Conservation (phyloP, 2,888 invertebrate genomes). For the Cheilosia urbana region DNA sequence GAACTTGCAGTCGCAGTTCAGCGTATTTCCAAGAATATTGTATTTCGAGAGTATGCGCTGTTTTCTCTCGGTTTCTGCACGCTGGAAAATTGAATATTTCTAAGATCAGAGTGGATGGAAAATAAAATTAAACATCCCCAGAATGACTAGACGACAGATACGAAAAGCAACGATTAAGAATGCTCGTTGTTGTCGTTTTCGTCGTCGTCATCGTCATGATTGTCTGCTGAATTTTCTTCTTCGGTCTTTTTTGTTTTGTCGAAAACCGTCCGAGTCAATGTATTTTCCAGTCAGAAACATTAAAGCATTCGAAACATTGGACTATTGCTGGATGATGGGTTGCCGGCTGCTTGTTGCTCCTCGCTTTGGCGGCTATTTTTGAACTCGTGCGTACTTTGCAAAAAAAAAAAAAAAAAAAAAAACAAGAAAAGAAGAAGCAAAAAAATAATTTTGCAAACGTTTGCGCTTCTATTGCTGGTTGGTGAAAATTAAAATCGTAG, state of each 20-base stretch:
- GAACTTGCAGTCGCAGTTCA: slow-evolving; percentile 17
- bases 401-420: slow-evolving; percentile 10
- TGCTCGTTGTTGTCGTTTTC: slow-evolving; percentile 44
- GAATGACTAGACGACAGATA: slow-evolving; percentile 74
- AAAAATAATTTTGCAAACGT: slow-evolving; percentile 34
- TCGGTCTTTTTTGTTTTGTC: slow-evolving; percentile 12
- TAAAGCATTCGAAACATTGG: slow-evolving; percentile 66
- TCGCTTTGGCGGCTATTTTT: slow-evolving; percentile 61
- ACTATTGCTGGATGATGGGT: slow-evolving; percentile 58
- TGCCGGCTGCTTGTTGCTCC: slow-evolving; percentile 42
- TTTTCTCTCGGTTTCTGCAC: slow-evolving; percentile 40
- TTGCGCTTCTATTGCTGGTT: slow-evolving; percentile 39
- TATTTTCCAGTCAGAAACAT: slow-evolving; percentile 70
- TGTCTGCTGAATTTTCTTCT: slow-evolving; percentile 28
- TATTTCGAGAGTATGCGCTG: slow-evolving; percentile 55
- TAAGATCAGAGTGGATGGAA: slow-evolving; percentile 46
- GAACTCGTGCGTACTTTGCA: slow-evolving; percentile 64
- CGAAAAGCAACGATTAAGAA: slow-evolving; percentile 60
- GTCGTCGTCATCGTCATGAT: slow-evolving; percentile 56
- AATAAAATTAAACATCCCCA: slow-evolving; percentile 58
- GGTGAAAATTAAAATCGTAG: slow-evolving; percentile 45
- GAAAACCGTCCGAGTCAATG: slow-evolving; percentile 65
- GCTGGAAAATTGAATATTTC: slow-evolving; percentile 61
- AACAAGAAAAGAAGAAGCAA: background rate
- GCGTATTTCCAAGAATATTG: slow-evolving; percentile 70